Evolutionary conservation across 2,797 vertebrate genomes (phyloP).

Genomic region (Ptychobarbus kaznakovi): DNA sequence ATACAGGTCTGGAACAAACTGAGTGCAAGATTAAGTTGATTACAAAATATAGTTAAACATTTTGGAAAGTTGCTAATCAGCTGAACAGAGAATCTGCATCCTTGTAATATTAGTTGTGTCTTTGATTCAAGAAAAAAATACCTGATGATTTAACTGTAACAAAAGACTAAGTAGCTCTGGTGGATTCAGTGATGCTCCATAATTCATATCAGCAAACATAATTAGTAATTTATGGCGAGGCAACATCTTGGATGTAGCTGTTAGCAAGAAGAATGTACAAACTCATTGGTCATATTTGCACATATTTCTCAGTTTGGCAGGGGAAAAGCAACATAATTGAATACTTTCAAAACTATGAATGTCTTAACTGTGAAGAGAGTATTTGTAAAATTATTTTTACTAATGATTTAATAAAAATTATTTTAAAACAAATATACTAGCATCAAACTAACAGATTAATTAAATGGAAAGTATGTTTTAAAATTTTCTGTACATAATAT

Average conservation of each 20-base stretch:
- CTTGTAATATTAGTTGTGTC: background rate
- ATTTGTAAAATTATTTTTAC: background rate
- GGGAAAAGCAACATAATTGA: background rate
- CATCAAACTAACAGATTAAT: background rate
- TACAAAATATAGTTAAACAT: background rate
- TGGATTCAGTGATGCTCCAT: constrained; percentile 35
- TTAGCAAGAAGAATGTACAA: constrained; percentile 15
- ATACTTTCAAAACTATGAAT: constrained; percentile 5
- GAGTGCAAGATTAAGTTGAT: background rate
- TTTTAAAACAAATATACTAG: background rate
- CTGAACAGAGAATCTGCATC: background rate
- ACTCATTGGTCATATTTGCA: constrained; percentile 24
- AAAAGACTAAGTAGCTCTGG: constrained; percentile 24
- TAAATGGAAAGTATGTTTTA: background rate
- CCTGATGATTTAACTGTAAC: constrained; percentile 8
- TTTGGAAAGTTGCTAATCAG: background rate
- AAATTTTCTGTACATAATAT: background rate
- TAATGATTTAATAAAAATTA: background rate
- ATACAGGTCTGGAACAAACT: background rate
- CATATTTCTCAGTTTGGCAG: constrained; percentile 14
- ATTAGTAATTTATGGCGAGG: constrained; percentile 48
- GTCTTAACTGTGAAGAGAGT: background rate
- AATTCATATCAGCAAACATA: constrained; percentile 49
- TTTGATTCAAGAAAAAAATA: constrained; percentile 15
- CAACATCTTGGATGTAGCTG: constrained; percentile 22